phyloP scores from a whole-genome alignment of 2,888 invertebrate genomes.

The Orthonevra nobilis region DNA sequence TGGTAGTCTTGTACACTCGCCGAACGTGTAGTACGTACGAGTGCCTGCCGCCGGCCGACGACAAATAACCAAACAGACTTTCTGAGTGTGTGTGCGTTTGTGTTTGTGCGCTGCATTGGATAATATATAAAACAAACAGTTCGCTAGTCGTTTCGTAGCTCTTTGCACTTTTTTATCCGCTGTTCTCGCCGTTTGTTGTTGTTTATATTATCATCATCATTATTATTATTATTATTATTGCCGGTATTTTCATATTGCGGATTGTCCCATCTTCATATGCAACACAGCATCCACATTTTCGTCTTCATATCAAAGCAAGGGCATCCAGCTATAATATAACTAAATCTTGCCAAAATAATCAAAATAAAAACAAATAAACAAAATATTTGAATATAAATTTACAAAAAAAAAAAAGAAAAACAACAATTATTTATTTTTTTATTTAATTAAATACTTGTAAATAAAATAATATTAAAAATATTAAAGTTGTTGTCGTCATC shows the following conservation, averaged over 20 bases:
- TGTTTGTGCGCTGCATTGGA: constrained; percentile 55
- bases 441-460: constrained; percentile 45
- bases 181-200: constrained; percentile 61
- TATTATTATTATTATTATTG: too few relatives aligned
- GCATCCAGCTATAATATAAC: not conserved
- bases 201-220: too few relatives aligned
- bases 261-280: constrained; percentile 2
- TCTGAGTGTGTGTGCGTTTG: too few relatives aligned
- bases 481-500: constrained; percentile 25
- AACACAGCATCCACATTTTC: too few relatives aligned
- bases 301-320: constrained; percentile 24
- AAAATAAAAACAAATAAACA: constrained; percentile 11
- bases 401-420: constrained; percentile 7
- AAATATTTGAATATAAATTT: too few relatives aligned
- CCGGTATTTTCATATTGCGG: constrained; percentile 49
- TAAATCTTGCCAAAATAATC: constrained; percentile 43
- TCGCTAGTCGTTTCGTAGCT: constrained; percentile 58
- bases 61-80: constrained; percentile 51
- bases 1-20: constrained; percentile 68
- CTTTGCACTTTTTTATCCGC: constrained; percentile 44
- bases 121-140: constrained; percentile 56
- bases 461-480: constrained; percentile 24
- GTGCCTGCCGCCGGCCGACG: constrained; percentile 60
- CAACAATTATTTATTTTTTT: constrained; percentile 56
- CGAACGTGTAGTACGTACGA: constrained; percentile 67